Base-by-base conservation (phyloP, 2,888 invertebrate genomes). In the Chloroclystis v-ata region DNA sequence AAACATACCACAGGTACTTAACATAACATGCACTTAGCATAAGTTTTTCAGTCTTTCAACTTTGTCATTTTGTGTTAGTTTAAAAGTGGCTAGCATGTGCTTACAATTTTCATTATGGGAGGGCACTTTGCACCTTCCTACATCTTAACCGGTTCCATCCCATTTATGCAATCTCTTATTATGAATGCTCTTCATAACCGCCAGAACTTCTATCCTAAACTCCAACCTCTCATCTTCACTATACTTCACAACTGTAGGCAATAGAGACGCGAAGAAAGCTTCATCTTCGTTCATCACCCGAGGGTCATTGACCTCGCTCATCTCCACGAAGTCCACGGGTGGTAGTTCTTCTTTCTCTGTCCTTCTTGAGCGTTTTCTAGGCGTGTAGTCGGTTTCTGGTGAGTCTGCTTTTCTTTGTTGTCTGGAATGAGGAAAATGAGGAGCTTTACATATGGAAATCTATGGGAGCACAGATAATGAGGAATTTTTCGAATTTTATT, bases 231-330 rank as follows among this genome's bases (percentile, higher is more conserved):
- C 85, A 45, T 84, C 82, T 50, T 84, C 83, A 45, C 60, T 73
- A 51, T 86, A 86, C 50, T 73, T 83, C 0, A 85, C 85, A 1
- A 86, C 67, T 0, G 82, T 74, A 0, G 86, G 87, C 14, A 87
- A 54, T 1, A 87, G 57, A 0, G 87, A 86, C 0, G 86, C 86
- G 40, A 87, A 87, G 52, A 87, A 87, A 0, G 86, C 86, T 47
- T 87, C 87, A 47, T 87, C 86, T 49, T 87, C 87, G 44, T 87
- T 86, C 86, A 87, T 86, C 0, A 87, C 59, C 24, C 86, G 68
- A 0, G 78, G 75, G 43, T 85, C 83, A 43, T 64, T 68, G 0
- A 54, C 74, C 2, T 49, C 47, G 37, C 75, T 74, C 0, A 78
- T 60, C 49, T 72, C 77, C 0, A 74, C 63, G 32, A 75, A 74